Evolutionary conservation across 1,140 invertebrate genomes (phyloP), one percentile per base, ranked within the genome.

Genomic region (Zaprionus vittiger): DNA sequence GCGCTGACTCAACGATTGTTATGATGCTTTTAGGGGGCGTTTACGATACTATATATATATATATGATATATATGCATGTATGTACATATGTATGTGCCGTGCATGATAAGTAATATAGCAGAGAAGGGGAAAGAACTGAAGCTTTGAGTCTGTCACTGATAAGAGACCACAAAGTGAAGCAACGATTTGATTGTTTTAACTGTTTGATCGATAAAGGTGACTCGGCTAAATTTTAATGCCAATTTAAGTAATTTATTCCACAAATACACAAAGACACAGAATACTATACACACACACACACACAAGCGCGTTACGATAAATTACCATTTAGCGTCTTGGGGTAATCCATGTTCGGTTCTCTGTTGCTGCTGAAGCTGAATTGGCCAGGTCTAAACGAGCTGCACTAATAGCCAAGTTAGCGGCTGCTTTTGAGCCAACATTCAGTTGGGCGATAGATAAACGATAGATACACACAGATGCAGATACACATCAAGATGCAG

Each of bases 121-220:
- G 20, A 52, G 14, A 17, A 6, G 41, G n/a, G n/a, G 6, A 47
- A 47, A 47, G 2, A 17, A 47, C n/a, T 17, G 41, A 9, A 44
- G n/a, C 41, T n/a, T 17, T 7, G 2, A n/a, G 41, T 44, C 41
- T 47, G 6, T 9, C 6, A 56, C 44, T 74, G 31, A 73, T 72
- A 64, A 54, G 63, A 55, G 49, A 59, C 63, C 44, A 54, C 62
- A 71, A 65, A 71, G 24, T 55, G 37, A 73, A 75, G 66, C 55
- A 81, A 44, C 28, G 59, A 76, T 49, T 77, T 62, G 12, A 63
- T 20, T 47, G 55, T 77, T 76, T 72, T 24, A 54, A 34, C 57
- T 83, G 78, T 91, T 91, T 91, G 87, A 91, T 87, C 82, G 87
- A 87, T 86, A 83, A 52, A 73, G 47, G 38, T 38, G 38, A 65